Base-by-base conservation (phyloP, 2,113 vertebrate genomes). In the Suncus etruscus region DNA sequence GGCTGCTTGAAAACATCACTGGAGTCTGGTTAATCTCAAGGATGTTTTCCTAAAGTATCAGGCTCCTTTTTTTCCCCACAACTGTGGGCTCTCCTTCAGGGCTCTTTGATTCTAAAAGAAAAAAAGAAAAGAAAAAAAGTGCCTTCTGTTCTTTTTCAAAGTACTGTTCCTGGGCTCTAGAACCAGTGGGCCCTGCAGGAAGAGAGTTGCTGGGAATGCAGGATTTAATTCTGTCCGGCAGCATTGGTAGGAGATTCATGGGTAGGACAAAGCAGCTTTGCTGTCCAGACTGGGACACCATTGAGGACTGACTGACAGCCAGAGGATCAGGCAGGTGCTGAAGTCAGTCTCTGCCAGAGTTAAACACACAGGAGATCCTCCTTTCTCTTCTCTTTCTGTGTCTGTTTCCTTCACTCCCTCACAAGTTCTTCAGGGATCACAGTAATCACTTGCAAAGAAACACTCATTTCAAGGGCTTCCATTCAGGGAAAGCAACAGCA, bases 21-120 rank as follows among this genome's bases (percentile, higher is more conserved):
- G 48, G 68, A 9, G 16, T 24, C 72, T 69, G 75, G 27, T 81
- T 93, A 75, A 89, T 91, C 75, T 76, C 83, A 65, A 95, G 70
- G 91, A 88, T 90, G 86, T 87, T 89, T 54, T 76, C 58, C 75
- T 14, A 29, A 24, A 25, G 86, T 90, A 68, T 79, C 75, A 78
- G 87, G 76, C 24, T 90, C 87, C 70, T 90, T 93, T 14, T 25
- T 48, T 18, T 39, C n/a, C 39, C 39, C 39, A 27, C 32, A 7
- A 69, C 11, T 0, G 50, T 0, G 7, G 1, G 5, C 50, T 14
- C 22, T 12, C 32, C 22, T 65, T 29, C 11, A 0, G 8, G 0
- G 1, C 1, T 18, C 6, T 8, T 75, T 29, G 50, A 50, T 25
- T 32, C 72, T 12, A 27, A 48, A 31, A 74, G 70, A 31, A 73